Percentiles rank a stretch among this genome's conserved stretches.
Evolutionary conservation across 2,888 invertebrate genomes (phyloP).

Genomic region (Coelogynopora nodosa): DNA sequence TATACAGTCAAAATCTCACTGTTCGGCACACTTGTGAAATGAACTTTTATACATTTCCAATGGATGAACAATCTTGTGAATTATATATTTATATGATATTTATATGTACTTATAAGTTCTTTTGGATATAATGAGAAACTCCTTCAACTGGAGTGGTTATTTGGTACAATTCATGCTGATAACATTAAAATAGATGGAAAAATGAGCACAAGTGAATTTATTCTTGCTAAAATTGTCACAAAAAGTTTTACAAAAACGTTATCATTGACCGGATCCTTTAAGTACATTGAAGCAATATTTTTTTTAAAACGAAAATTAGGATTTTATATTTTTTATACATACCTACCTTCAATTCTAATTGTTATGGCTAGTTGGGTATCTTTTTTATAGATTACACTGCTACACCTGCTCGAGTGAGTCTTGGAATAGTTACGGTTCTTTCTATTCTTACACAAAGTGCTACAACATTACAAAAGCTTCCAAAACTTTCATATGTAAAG

Average conservation of each 20-base stretch:
- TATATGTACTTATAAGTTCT: no score
- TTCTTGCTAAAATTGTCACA: background rate
- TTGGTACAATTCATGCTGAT: background rate
- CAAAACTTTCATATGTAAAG: constrained; percentile 37
- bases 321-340: constrained; percentile 23
- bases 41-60: constrained; percentile 42
- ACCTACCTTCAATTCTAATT: constrained; percentile 32
- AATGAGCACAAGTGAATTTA: constrained; percentile 36
- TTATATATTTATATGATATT: no score
- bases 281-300: background rate
- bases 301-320: constrained; percentile 36
- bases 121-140: constrained; percentile 36
- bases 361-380: constrained; percentile 40
- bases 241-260: constrained; percentile 14
- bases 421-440: constrained; percentile 35
- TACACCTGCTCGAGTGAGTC: constrained; percentile 26
- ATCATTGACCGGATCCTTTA: constrained; percentile 27
- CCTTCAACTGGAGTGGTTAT: constrained; percentile 38
- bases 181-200: background rate
- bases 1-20: constrained; percentile 35
- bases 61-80: constrained; percentile 41
- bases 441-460: constrained; percentile 34
- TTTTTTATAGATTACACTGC: constrained; percentile 39
- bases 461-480: constrained; percentile 23
- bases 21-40: constrained; percentile 30